Evolutionary conservation across 2,113 vertebrate species (phyloP).

Genomic region (Eudyptes chrysolophus): DNA sequence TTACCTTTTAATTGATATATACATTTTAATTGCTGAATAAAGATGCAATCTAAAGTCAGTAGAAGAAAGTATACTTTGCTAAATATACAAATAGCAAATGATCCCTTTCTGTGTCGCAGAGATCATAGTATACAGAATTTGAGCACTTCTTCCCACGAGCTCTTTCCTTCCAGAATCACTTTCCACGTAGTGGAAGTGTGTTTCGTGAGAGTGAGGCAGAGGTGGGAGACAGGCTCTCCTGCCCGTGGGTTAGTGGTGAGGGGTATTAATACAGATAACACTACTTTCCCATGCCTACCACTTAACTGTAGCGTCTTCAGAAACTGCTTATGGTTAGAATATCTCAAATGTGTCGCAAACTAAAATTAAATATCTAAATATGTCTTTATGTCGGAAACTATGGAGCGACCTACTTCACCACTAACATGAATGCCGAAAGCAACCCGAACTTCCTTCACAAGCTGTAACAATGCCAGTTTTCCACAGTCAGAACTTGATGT

Average conservation of each 20-base stretch:
- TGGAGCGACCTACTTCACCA: background rate
- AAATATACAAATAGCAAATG: background rate
- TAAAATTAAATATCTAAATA: conserved; percentile 29
- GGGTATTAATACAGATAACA: background rate
- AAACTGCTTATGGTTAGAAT: background rate
- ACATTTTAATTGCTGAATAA: background rate
- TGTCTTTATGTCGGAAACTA: background rate
- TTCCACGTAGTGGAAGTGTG: background rate
- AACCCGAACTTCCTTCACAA: conserved; percentile 19
- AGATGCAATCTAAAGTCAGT: background rate
- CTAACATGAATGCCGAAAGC: background rate
- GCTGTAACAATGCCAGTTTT: conserved; percentile 54
- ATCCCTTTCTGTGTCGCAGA: background rate
- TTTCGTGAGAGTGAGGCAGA: background rate
- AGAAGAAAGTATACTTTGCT: background rate
- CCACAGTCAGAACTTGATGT: conserved; percentile 24
- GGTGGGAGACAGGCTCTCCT: background rate
- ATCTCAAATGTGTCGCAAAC: background rate
- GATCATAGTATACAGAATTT: background rate
- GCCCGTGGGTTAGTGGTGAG: background rate
- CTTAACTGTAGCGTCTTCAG: background rate
- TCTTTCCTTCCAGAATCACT: background rate
- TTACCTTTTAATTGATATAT: background rate
- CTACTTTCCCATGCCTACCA: background rate
- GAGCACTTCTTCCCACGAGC: background rate